These are phyloP conservation scores for Anoplius nigerrimus DNA, from an alignment of 2,888 invertebrate genomes.

Conservation along the genomic window DNA sequence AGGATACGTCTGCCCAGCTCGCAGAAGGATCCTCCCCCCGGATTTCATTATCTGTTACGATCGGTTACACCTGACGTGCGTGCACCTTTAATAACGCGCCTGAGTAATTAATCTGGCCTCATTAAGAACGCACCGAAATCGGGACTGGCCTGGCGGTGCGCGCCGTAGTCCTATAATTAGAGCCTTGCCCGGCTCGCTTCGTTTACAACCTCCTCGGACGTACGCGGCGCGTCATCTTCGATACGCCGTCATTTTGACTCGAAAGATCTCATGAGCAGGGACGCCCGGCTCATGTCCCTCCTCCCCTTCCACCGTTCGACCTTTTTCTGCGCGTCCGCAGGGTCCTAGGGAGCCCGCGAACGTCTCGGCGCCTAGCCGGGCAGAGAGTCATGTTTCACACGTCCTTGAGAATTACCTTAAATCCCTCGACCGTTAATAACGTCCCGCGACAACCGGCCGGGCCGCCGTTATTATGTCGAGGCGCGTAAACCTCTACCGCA, in stretches of 20 bases:
- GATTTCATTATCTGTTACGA: conserved; percentile 40
- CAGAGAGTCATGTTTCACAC: conserved; percentile 15
- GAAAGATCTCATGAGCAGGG: too few relatives aligned
- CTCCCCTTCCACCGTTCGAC: neutral
- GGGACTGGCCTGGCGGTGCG: conserved; percentile 24
- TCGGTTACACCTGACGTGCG: conserved; percentile 13
- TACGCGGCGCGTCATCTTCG: neutral
- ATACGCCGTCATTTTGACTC: neutral
- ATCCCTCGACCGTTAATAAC: conserved; percentile 46
- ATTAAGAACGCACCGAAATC: conserved; percentile 41
- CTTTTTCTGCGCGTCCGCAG: neutral
- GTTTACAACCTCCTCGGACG: conserved; percentile 12
- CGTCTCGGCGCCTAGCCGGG: neutral
- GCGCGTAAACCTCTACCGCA: conserved; percentile 4
- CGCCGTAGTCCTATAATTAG: neutral
- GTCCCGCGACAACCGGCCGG: conserved; percentile 28
- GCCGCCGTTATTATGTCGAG: conserved; percentile 24
- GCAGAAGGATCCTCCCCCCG: conserved; percentile 11
- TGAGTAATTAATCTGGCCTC: conserved; percentile 55
- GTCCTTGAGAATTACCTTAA: conserved; percentile 33
- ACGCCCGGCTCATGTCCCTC: neutral
- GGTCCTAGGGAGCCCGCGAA: too few relatives aligned
- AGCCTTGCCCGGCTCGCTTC: conserved; percentile 37
- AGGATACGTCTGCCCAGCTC: neutral
- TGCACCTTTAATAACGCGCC: conserved; percentile 47